Percentiles rank a stretch among this genome's conserved stretches.
phyloP scores from a whole-genome alignment of 2,113 vertebrate species.

The Circaetus cinerascens region DNA sequence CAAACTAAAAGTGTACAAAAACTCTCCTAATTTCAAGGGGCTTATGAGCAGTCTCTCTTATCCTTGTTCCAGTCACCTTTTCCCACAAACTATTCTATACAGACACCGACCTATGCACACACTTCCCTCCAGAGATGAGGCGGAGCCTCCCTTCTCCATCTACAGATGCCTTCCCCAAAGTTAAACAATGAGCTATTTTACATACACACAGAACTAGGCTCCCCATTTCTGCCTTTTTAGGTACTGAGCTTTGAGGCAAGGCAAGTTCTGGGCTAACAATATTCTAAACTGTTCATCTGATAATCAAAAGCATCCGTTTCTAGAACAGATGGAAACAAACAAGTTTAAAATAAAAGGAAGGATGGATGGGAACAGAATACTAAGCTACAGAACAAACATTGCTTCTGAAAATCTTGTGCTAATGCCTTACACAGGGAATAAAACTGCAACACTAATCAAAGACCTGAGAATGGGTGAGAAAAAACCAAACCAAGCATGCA shows the following conservation, averaged over 20 bases:
- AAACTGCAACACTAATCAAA: not conserved
- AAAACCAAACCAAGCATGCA: not conserved
- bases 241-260: not conserved
- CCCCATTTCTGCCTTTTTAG: not conserved
- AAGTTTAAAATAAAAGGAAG: not conserved
- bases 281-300: not conserved
- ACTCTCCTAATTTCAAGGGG: not conserved
- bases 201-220: not conserved
- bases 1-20: not conserved
- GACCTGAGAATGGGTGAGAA: not conserved
- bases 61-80: not conserved
- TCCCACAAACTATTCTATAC: not conserved
- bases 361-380: not conserved
- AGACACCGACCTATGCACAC: not conserved
- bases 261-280: not conserved
- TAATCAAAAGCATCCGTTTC: not conserved
- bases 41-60: not conserved
- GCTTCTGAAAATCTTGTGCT: not conserved
- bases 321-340: not conserved
- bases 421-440: not conserved
- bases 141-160: not conserved
- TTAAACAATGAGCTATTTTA: rapidly evolving
- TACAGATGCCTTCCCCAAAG: not conserved
- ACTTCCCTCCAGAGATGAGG: not conserved
- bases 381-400: not conserved